Evolutionary conservation across 2,797 vertebrate genomes (phyloP), one percentile per base, ranked within the genome.

Genomic region (Lagocephalus sceleratus): DNA sequence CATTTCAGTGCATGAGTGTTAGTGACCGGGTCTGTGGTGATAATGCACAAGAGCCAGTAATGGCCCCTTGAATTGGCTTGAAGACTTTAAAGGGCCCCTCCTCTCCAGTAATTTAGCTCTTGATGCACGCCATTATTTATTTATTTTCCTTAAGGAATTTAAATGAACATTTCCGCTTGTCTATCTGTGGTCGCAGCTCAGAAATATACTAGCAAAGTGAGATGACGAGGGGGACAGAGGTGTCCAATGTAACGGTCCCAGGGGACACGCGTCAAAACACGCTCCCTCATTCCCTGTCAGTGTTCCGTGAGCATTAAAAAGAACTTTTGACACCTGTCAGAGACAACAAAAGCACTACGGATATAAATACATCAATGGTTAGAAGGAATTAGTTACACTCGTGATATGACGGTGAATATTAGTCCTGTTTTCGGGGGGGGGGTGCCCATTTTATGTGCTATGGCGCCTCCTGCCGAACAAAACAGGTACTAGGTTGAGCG

Each of bases 291-390:
- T 39, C 63, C 57, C 58, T 78, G 68, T 71, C 68, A 76, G 46
- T 50, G 47, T 48, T 56, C 7, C 20, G 6, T 2, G 32, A 62
- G 25, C 35, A 19, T 51, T 46, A 56, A 59, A 64, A 60, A 66
- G 63, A 60, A 66, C n/a, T 17, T 0, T 58, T 35, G 40, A 42
- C 47, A 54, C 53, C 64, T 59, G 46, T 63, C 14, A 48, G 53
- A n/a, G 63, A 73, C 41, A 75, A 60, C 29, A 60, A 52, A 59
- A 52, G 55, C 23, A 5, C 17, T 12, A 51, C 43, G 49, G 78
- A 57, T 88, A 89, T 84, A 89, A 91, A 91, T 90, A 89, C 71
- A 82, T 79, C 76, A 83, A 79, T 53, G 59, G 52, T 65, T 29
- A 69, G 53, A 68, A 71, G 42, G 67, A 84, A 79, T 79, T 75